Percentiles rank a stretch among this genome's conserved stretches.
Conservation (phyloP, 2,113 vertebrate species). For the Plecotus auritus region DNA sequence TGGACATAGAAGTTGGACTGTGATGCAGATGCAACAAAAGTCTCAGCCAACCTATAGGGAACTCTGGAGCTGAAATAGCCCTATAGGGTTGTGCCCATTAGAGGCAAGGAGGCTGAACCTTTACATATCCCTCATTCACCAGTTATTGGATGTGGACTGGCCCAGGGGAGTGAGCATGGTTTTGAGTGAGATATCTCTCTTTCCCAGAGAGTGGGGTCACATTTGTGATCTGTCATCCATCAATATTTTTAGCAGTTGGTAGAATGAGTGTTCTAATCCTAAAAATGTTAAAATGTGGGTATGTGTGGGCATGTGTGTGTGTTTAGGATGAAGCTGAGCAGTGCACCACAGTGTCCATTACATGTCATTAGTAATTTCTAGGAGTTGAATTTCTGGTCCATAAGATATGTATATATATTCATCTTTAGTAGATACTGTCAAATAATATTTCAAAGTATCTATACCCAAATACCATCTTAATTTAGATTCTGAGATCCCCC, state of each 20-base stretch:
- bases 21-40: background rate
- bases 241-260: background rate
- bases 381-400: background rate
- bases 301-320: background rate
- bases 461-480: background rate
- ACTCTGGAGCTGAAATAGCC: background rate
- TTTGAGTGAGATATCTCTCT: background rate
- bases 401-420: background rate
- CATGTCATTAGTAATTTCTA: background rate
- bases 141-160: background rate
- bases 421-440: background rate
- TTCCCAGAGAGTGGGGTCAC: background rate
- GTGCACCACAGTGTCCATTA: background rate
- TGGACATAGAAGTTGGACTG: background rate
- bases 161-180: background rate
- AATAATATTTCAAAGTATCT: background rate
- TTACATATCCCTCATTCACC: background rate
- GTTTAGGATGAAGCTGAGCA: background rate
- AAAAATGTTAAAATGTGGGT: background rate
- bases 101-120: background rate
- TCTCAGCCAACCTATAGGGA: background rate
- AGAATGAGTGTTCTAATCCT: background rate
- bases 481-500: slow-evolving; percentile 5
- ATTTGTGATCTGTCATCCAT: background rate
- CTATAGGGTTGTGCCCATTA: background rate